Evolutionary conservation across 2,113 vertebrate genomes (phyloP), one percentile per base, ranked within the genome.

Genomic region (Pluvialis apricaria): DNA sequence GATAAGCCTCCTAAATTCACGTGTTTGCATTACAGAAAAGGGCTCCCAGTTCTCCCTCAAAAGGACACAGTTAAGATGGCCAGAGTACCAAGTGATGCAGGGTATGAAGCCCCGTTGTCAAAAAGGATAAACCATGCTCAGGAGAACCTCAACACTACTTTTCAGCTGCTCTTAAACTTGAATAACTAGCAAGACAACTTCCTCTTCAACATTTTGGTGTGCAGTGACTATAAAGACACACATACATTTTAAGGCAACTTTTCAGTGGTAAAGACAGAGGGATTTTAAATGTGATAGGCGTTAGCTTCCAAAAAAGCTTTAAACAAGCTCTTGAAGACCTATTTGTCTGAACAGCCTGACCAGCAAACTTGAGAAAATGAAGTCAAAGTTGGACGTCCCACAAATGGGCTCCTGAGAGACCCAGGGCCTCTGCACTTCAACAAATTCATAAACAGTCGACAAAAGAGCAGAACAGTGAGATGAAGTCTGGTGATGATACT

Each of bases 321-420:
- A 66, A 85, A 61, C 2, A 58, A 81, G 47, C 55, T 66, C 22
- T 38, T 13, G 20, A 81, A 81, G 47, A 70, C 9, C 47, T 58
- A 15, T 79, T 82, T 81, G 54, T 79, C 52, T 79, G 13, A 85
- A 66, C 25, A 93, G 80, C 55, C 45, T 62, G 34, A 86, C 72
- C 64, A 84, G 85, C 42, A 89, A 42, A 75, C 42, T 62, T 75
- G 52, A 84, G 94, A 82, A 82, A 87, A 96, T 78, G 22, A 97
- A 82, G 73, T 82, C 82, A 62, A 95, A 87, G 61, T 42, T 85
- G 78, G 92, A 85, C 5, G 7, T 3, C 1, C 31, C 62, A 76
- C 75, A 80, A 19, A 58, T 3, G 14, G 31, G 62, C 26, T 86
- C 80, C 62, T 94, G 91, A 86, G 76, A 88, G 40, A 86, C 22